phyloP scores from a whole-genome alignment of 92 coral and sea anemone genomes.

The Galaxea fascicularis region DNA sequence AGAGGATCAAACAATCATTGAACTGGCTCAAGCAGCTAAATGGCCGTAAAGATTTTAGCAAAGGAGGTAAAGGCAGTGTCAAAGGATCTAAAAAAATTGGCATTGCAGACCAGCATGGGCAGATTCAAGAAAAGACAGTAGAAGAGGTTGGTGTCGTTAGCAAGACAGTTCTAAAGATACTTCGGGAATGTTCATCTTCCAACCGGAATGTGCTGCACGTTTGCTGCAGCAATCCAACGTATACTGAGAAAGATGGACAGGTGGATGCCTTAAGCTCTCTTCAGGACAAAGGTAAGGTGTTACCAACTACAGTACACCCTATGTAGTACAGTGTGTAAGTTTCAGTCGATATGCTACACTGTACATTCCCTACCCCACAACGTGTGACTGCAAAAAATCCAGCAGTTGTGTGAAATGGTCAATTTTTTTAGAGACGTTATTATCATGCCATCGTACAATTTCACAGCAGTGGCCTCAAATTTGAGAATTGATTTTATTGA shows the following conservation, averaged over 20 bases:
- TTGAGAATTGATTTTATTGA: too few species aligned
- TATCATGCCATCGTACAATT: too few species aligned
- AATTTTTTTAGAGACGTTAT: too few species aligned
- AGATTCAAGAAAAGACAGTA: background rate
- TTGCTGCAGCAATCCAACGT: constrained; percentile 83
- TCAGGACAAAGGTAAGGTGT: background rate
- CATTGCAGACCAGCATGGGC: constrained; percentile 27
- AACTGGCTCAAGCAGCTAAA: constrained; percentile 61
- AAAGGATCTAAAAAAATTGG: constrained; percentile 63
- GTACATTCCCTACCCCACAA: too few species aligned
- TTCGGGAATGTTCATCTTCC: constrained; percentile 74
- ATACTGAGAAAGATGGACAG: constrained; percentile 24
- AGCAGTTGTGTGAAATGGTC: too few species aligned
- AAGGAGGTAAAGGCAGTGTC: constrained; percentile 39
- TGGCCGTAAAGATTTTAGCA: constrained; percentile 48
- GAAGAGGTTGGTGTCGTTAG: constrained; percentile 13
- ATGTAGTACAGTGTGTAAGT: too few species aligned
- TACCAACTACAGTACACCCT: too few species aligned
- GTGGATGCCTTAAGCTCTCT: background rate
- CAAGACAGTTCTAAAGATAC: constrained; percentile 48
- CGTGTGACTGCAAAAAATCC: too few species aligned
- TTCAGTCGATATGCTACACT: too few species aligned
- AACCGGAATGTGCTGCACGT: constrained; percentile 86
- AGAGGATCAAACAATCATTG: constrained; percentile 64
- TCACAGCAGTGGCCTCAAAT: too few species aligned